Base-by-base conservation (phyloP, 2,797 vertebrate genomes). In the Avahi laniger region DNA sequence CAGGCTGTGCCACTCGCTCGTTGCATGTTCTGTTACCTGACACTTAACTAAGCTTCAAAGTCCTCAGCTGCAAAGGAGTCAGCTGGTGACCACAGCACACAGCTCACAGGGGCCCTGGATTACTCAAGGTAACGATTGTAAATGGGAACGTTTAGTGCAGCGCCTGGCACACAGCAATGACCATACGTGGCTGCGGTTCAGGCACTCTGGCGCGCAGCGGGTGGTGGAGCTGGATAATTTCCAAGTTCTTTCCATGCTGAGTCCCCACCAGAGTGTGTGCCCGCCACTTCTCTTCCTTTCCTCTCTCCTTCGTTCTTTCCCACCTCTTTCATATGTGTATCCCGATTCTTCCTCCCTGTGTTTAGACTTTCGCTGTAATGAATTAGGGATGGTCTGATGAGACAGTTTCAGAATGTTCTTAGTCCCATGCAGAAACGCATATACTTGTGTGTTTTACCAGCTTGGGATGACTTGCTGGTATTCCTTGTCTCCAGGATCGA, bases 401-500 rank as follows among this genome's bases (percentile, higher is more conserved):
- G 73, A 43, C 6, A 1, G 20, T 83, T 95, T 52, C 57, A 28
- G 95, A 95, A n/a, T 79, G 20, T 89, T 59, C 85, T 87, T 72
- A 79, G 70, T 84, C n/a, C 89, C 50, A 90, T 94, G 41, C 41
- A 78, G 88, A 94, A 94, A 93, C 0, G 0, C 10, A 1, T 30
- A 18, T 18, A 33, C 24, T 4, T 95, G 91, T 80, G 41, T 91
- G 65, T 73, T 95, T 93, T 81, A 86, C 83, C 78, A 30, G 95
- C 89, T 93, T 89, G 48, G 69, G 18, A 70, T 88, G 82, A 75
- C 46, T 93, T 50, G 57, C 79, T 95, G 43, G 15, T 61, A 52
- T 83, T 93, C 63, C 41, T 78, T 83, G 8, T 95, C 82, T 92
- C 73, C 69, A 69, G 79, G 83, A 95, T 93, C 75, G 91, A 84